These are phyloP conservation scores for Eupithecia insigniata DNA, from an alignment of 2,888 invertebrate genomes.

Conservation along the genomic window DNA sequence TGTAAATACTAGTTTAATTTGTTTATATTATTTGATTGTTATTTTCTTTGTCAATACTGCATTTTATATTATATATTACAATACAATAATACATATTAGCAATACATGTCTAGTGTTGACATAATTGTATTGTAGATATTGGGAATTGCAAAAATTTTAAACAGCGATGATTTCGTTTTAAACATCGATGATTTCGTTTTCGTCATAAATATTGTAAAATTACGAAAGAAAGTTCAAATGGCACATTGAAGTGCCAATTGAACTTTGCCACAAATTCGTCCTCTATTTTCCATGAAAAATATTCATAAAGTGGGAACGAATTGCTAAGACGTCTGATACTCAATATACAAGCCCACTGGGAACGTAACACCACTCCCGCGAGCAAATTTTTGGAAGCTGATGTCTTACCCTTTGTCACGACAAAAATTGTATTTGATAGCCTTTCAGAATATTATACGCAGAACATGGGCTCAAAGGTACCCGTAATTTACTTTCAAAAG, in stretches of 20 bases:
- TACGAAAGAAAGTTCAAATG: too few species aligned
- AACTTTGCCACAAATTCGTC: neutral
- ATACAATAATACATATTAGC: too few species aligned
- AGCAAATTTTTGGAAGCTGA: conserved; percentile 60
- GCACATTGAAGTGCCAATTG: neutral
- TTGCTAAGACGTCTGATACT: conserved; percentile 63
- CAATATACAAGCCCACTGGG: conserved; percentile 62
- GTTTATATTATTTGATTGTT: too few species aligned
- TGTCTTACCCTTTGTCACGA: conserved; percentile 61
- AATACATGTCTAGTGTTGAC: too few species aligned
- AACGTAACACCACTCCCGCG: conserved; percentile 56
- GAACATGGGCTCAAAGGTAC: conserved; percentile 45
- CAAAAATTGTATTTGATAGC: conserved; percentile 62
- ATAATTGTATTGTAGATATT: too few species aligned
- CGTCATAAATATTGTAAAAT: neutral
- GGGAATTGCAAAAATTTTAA: too few species aligned
- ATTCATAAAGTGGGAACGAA: conserved; percentile 57
- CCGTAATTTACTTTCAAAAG: conserved; percentile 42
- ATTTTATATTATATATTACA: too few species aligned
- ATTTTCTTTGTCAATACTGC: too few species aligned
- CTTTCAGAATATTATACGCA: conserved; percentile 55
- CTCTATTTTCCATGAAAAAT: conserved; percentile 52
- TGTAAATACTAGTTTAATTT: too few species aligned
- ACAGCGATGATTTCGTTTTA: too few species aligned
- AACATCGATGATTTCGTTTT: too few species aligned